phyloP scores from a whole-genome alignment of 2,797 vertebrate species.

The Pterois miles region DNA sequence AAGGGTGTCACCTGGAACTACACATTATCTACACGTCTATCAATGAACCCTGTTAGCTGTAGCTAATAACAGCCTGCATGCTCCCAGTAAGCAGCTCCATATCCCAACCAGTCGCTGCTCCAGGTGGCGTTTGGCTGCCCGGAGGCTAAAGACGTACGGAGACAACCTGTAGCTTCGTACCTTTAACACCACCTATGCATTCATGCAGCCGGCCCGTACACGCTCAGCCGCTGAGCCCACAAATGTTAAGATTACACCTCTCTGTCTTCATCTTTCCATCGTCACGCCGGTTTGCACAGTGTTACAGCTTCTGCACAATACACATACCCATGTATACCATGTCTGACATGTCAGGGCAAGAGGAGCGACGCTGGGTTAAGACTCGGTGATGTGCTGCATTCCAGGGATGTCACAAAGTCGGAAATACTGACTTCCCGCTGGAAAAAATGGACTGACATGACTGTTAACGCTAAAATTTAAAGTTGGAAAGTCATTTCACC shows the following conservation, averaged over 20 bases:
- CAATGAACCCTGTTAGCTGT: slow-evolving; percentile 27
- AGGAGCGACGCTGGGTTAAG: background rate
- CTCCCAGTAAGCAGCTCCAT: slow-evolving; percentile 9
- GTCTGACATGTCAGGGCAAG: slow-evolving; percentile 34
- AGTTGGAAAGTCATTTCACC: background rate
- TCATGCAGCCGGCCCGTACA: slow-evolving; percentile 38
- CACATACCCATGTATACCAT: background rate
- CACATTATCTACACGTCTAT: background rate
- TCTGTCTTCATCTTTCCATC: slow-evolving; percentile 20
- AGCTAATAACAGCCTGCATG: slow-evolving; percentile 35
- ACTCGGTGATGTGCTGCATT: slow-evolving; percentile 22
- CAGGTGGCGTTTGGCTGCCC: slow-evolving; percentile 39
- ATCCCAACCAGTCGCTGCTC: background rate
- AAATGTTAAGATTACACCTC: slow-evolving; percentile 46
- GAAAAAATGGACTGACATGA: background rate
- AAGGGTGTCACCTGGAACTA: background rate
- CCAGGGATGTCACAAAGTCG: slow-evolving; percentile 22
- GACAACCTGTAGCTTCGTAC: background rate
- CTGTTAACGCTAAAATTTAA: background rate
- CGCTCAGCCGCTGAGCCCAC: slow-evolving; percentile 33
- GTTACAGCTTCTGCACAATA: background rate
- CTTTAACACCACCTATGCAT: slow-evolving; percentile 1
- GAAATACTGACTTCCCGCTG: slow-evolving; percentile 42
- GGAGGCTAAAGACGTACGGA: slow-evolving; percentile 30
- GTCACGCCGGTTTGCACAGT: background rate